A percentile compares a stretch with the other conserved stretches of the same genome.
phyloP scores from a whole-genome alignment of 2,113 vertebrate species.

The Benthochromis sp. region DNA sequence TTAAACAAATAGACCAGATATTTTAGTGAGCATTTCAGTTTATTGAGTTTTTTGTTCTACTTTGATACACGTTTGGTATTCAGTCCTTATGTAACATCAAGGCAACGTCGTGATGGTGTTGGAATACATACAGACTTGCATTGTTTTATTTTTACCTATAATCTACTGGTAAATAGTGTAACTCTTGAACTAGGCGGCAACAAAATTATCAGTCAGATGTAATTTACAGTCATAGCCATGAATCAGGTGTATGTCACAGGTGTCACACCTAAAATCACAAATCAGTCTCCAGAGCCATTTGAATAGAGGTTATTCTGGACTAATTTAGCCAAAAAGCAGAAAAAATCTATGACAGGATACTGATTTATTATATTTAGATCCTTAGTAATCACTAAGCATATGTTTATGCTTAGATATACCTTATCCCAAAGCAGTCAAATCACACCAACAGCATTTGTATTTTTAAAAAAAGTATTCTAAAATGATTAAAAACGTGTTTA shows the following conservation, averaged over 20 bases:
- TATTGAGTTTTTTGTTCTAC: slow-evolving; percentile 41
- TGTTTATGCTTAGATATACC: neutral
- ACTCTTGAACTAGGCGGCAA: neutral
- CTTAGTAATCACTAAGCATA: neutral
- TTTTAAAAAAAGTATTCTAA: neutral
- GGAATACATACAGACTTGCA: slow-evolving; percentile 42
- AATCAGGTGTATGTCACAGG: neutral
- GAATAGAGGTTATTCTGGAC: neutral
- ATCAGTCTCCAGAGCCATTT: neutral
- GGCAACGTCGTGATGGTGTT: slow-evolving; percentile 59
- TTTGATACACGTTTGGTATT: slow-evolving; percentile 57
- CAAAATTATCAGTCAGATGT: neutral
- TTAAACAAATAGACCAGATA: neutral
- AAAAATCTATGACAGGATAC: neutral
- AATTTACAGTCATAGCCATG: neutral
- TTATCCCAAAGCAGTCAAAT: neutral
- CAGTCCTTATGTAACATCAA: slow-evolving; percentile 54
- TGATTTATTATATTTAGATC: neutral
- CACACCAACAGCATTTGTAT: neutral
- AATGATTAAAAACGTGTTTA: neutral
- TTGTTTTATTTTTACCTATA: slow-evolving; percentile 4
- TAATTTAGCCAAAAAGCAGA: neutral
- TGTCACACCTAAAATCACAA: neutral
- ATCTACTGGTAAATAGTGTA: slow-evolving; percentile 15
- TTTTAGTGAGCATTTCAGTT: slow-evolving; percentile 51